A percentile compares a stretch with the other conserved stretches of the same genome.
These are phyloP conservation scores for Nixonia krombeini DNA, from an alignment of 1,140 invertebrate genomes.

Conservation along the genomic window DNA sequence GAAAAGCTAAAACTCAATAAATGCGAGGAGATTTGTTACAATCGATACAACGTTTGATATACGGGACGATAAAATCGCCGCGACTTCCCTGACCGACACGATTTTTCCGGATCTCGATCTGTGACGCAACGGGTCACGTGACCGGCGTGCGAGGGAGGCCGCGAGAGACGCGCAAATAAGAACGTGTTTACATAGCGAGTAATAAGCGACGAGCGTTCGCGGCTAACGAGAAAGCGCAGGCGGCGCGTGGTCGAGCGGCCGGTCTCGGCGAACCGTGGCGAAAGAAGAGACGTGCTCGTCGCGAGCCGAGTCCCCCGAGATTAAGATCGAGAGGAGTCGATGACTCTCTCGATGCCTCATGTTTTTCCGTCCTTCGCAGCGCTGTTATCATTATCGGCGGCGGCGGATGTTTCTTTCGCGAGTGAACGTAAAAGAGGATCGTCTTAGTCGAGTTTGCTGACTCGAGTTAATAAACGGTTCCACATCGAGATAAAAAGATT, in stretches of 20 bases:
- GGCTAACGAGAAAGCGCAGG: background rate
- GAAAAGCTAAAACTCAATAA: no score
- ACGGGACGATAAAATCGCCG: no score
- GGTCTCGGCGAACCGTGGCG: background rate
- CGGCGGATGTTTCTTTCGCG: background rate
- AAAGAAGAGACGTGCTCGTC: background rate
- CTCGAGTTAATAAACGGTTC: no score
- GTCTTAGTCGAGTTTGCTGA: no score
- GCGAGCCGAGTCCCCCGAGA: background rate
- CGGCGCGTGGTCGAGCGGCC: background rate
- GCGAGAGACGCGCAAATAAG: background rate
- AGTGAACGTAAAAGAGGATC: background rate
- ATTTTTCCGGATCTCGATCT: no score
- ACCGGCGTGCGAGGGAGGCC: background rate
- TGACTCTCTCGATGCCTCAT: background rate
- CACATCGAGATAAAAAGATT: no score
- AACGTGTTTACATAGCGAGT: background rate
- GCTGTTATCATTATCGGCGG: no score
- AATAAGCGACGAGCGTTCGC: background rate
- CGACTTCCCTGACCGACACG: no score
- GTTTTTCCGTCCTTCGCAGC: background rate
- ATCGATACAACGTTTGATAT: no score
- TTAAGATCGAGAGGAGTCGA: background rate
- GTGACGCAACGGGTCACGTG: no score
- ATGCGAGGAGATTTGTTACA: no score